Evolutionary conservation across 2,797 vertebrate species (phyloP), one percentile per base, ranked within the genome.

Genomic region (Varecia variegata): DNA sequence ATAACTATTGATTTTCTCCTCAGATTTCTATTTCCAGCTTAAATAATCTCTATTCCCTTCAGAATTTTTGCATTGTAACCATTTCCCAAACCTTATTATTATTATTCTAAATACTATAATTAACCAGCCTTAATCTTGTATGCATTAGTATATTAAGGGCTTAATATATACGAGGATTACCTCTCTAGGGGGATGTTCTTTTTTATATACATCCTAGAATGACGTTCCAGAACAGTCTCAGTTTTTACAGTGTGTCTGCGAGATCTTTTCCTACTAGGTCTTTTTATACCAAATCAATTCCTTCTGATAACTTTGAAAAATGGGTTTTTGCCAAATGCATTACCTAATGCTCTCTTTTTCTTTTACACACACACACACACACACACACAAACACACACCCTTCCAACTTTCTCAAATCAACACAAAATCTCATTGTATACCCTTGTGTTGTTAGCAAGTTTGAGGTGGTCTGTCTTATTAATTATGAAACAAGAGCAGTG

Each of bases 381-480:
- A 54, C 50, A 54, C 71, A 32, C 50, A 54, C 71, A 32, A 15
- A 25, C 21, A 52, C 77, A 38, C 35, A 5, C 25, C 71, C 47
- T 96, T 95, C 45, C 38, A 81, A 52, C 43, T 70, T 90, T 86
- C 54, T 90, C 60, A 90, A 80, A 68, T 90, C 17, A 87, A 83
- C 62, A 40, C 45, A 90, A 54, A 88, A 60, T 62, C 7, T 83
- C 45, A 74, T 30, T 62, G 35, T 32, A 40, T 67, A 45, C 4
- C 4, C 25, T 80, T 38, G 32, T 6, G 32, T 73, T 88, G 43
- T 73, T 43, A 45, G 20, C 14, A 67, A 52, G 11, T 77, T 67
- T 50, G 32, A n/a, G 23, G 54, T 84, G 14, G 54, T 50, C 7
- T 74, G 25, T 65, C 20, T 50, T 21, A 25, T 47, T 67, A 88